phyloP scores from a whole-genome alignment of 1,140 invertebrate species.

The Drosophila burlai region DNA sequence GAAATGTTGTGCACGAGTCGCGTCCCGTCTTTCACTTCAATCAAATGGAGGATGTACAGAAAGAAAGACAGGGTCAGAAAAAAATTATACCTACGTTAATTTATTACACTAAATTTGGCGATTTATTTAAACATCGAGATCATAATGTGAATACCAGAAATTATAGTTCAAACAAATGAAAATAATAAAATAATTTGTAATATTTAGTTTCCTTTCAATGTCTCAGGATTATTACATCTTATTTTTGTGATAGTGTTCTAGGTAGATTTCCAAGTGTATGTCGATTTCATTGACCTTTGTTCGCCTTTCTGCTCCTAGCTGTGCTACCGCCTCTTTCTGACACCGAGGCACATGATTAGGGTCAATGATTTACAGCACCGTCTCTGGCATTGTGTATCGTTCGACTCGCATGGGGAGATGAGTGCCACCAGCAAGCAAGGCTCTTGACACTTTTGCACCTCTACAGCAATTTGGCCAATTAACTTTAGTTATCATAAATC shows the following conservation, averaged over 20 bases:
- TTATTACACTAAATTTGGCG: too few relatives aligned
- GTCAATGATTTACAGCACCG: slow-evolving; percentile 49
- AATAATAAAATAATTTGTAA: too few relatives aligned
- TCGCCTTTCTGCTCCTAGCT: neutral
- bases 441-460: slow-evolving; percentile 11
- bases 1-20: slow-evolving; percentile 8
- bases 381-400: slow-evolving; percentile 28
- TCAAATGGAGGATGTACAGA: neutral
- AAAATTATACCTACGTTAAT: too few relatives aligned
- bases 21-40: slow-evolving; percentile 3
- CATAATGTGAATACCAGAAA: too few relatives aligned
- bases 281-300: slow-evolving; percentile 8
- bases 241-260: neutral
- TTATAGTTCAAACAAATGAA: too few relatives aligned
- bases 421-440: slow-evolving; percentile 6
- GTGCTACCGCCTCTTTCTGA: neutral
- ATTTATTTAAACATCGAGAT: too few relatives aligned
- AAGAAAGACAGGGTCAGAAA: neutral
- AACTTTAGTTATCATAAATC: slow-evolving; percentile 54
- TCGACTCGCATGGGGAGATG: slow-evolving; percentile 13
- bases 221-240: too few relatives aligned
- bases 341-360: slow-evolving; percentile 29
- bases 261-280: neutral
- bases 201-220: too few relatives aligned
- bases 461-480: slow-evolving; percentile 48